These are phyloP conservation scores for Macheiramphus alcinus DNA, from an alignment of 2,113 vertebrate species.

Conservation along the genomic window DNA sequence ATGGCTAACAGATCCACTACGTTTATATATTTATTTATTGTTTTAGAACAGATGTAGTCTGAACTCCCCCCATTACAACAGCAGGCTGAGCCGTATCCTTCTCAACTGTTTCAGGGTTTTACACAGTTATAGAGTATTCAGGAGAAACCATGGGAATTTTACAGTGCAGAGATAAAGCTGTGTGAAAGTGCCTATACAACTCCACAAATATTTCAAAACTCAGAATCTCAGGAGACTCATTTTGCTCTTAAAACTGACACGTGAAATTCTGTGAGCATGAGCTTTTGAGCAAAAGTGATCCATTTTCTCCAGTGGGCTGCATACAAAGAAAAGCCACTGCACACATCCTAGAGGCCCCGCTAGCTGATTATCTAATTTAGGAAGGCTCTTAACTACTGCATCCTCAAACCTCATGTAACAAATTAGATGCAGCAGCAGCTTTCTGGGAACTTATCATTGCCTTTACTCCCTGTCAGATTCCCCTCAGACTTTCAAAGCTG, in stretches of 20 bases:
- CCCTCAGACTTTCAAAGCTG: background rate
- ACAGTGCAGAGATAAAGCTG: background rate
- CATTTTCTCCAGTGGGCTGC: background rate
- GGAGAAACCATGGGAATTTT: slow-evolving; percentile 11
- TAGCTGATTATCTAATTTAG: background rate
- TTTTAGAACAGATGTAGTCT: background rate
- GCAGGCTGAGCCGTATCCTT: background rate
- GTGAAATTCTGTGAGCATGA: slow-evolving; percentile 31
- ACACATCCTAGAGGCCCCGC: background rate
- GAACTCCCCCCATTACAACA: background rate
- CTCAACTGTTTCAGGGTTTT: background rate
- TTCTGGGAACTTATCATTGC: background rate
- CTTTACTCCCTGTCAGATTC: background rate
- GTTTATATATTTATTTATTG: background rate
- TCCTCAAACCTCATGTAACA: background rate
- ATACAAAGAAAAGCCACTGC: background rate
- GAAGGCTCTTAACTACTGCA: background rate
- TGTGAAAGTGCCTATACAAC: background rate
- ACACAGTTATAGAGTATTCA: background rate
- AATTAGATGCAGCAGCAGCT: background rate
- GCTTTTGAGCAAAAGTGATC: background rate
- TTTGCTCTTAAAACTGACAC: slow-evolving; percentile 71
- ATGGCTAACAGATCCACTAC: background rate
- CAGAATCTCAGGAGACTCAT: background rate
- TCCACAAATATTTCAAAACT: background rate